phyloP scores from a whole-genome alignment of 2,113 vertebrate species.

The Collichthys lucidus region DNA sequence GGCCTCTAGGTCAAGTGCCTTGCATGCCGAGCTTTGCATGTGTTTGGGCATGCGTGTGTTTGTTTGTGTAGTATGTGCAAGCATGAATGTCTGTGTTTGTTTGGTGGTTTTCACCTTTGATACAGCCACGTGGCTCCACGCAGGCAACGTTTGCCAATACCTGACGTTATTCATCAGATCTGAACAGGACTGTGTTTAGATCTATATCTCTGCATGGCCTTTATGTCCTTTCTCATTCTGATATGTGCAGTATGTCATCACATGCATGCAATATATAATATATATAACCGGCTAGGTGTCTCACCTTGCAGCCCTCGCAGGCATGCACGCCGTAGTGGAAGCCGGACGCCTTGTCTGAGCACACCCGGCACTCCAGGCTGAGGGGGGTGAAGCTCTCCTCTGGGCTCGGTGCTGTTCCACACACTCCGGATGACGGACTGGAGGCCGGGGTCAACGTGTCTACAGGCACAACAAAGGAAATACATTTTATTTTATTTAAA shows the following conservation, averaged over 20 bases:
- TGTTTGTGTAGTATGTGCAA: not conserved
- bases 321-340: constrained; percentile 99
- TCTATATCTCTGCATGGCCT: not conserved
- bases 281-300: not conserved
- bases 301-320: constrained; percentile 99
- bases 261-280: not conserved
- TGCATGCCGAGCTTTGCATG: not conserved
- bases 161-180: not conserved
- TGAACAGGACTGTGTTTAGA: not conserved
- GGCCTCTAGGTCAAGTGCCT: constrained; percentile 53
- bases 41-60: constrained; percentile 11
- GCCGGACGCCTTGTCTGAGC: constrained; percentile 95
- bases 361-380: constrained; percentile 94
- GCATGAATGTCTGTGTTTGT: not conserved
- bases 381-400: constrained; percentile 82
- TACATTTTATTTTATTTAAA: no score
- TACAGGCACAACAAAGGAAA: constrained; percentile 58
- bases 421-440: constrained; percentile 89
- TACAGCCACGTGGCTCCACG: not conserved
- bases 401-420: constrained; percentile 59
- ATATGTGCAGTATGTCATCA: not conserved
- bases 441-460: constrained; percentile 94
- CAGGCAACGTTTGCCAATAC: not conserved
- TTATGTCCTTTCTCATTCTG: not conserved
- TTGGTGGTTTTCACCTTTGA: not conserved